A percentile compares a stretch with the other conserved stretches of the same genome.
Conservation (phyloP, 2,888 invertebrate genomes). For the Agrotis exclamationis region DNA sequence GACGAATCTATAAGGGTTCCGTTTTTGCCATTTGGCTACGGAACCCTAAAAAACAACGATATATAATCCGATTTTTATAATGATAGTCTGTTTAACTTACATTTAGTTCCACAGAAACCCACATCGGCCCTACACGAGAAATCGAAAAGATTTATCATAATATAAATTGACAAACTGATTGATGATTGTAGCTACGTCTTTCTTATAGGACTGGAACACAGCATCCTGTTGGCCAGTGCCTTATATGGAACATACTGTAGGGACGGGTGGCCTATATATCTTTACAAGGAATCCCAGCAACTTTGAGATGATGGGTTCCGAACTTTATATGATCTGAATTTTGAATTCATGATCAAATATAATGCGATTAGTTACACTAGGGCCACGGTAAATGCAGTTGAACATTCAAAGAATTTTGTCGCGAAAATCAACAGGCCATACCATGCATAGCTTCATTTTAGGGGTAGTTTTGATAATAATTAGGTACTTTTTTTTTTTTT, state of each 20-base stretch:
- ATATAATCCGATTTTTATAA: too few relatives aligned
- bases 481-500: too few relatives aligned
- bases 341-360: too few relatives aligned
- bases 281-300: not conserved
- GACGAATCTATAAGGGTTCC: too few relatives aligned
- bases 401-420: too few relatives aligned
- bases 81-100: not conserved
- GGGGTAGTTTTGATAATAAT: too few relatives aligned
- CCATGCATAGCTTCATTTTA: too few relatives aligned
- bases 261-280: conserved; percentile 14
- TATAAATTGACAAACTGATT: conserved; percentile 16
- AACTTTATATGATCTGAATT: not conserved
- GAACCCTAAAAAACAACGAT: too few relatives aligned
- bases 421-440: too few relatives aligned
- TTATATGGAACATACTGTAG: not conserved
- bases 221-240: not conserved
- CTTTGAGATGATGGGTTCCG: not conserved
- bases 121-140: not conserved
- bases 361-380: too few relatives aligned
- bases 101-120: not conserved
- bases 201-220: conserved; percentile 1
- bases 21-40: too few relatives aligned
- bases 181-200: not conserved
- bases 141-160: conserved; percentile 6
- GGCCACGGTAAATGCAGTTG: too few relatives aligned